Evolutionary conservation across 1,140 invertebrate species (phyloP).

Genomic region (Phymorhynchus buccinoides): DNA sequence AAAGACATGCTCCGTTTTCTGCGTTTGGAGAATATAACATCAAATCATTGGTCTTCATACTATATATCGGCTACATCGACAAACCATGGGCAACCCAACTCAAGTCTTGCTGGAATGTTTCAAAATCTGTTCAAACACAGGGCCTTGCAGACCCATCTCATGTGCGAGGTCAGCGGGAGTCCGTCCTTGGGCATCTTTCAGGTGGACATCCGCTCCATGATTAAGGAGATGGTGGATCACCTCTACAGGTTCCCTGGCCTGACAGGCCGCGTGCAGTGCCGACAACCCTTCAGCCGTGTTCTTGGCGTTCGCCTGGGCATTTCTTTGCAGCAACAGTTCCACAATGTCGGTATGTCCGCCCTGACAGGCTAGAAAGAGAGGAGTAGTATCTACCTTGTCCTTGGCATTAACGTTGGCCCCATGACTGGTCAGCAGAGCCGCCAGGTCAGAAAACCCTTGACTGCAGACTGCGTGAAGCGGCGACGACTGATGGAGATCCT

Average conservation of each 20-base stretch:
- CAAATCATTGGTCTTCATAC: too few species aligned
- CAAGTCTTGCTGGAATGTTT: background rate
- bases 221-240: background rate
- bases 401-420: background rate
- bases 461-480: background rate
- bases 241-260: background rate
- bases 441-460: background rate
- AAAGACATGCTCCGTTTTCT: too few species aligned
- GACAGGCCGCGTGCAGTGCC: background rate
- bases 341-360: background rate
- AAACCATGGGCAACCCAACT: too few species aligned
- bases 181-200: background rate
- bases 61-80: too few species aligned
- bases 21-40: too few species aligned
- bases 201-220: background rate
- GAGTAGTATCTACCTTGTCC: background rate
- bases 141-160: background rate
- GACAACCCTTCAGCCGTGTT: background rate
- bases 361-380: background rate
- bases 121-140: background rate
- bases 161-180: background rate
- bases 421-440: background rate
- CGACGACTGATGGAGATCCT: background rate
- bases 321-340: background rate
- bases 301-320: background rate